Base-by-base conservation (phyloP, 2,888 invertebrate species). In the Cheilosia variabilis region DNA sequence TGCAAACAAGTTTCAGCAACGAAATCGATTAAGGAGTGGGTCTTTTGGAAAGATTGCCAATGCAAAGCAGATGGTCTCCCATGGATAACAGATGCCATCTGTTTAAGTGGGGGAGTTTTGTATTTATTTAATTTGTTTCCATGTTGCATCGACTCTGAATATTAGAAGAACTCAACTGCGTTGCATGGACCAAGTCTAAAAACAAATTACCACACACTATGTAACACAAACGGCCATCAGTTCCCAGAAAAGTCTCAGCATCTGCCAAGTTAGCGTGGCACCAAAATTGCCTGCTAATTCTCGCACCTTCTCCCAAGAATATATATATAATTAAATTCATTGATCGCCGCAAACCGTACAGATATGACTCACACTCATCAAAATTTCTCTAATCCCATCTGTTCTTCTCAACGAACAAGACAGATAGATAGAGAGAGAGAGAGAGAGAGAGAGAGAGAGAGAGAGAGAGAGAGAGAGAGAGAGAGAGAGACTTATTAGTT, bases 381-480 rank as follows among this genome's bases (percentile, higher is more conserved):
- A 10, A 7, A 50, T 50, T 58, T 62, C 27, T 37, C 41, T 43
- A 57, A 43, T 72, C 71, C 52, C 72, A 52, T 41, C 24, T 6
- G 6, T 17, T 24, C 15, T 55, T 53, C 17, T 68, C 43, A 22
- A 15, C 43, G 4, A 37, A n/a, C 19, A 47, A 17, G 19, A 24
- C 34, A 58, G 10, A 55, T 1, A 15, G n/a, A 45, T 6, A 62
- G 9, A 6, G n/a, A 19, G n/a, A n/a, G n/a, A n/a, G n/a, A n/a
- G n/a, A n/a, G n/a, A n/a, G n/a, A n/a, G 31, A 31, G 7, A 31
- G 5, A 27, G 5, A 5, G 5, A 27, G 31, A 27, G 6, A 27
- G 1, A 7, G 27, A 27, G 31, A 31, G 7, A 31, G 5, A 27
- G 5, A 5, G 31, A 31, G 7, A 31, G 5, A 27, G 5, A 5